Conservation (phyloP, 1,140 invertebrate genomes). For the Zaprionus kolodkinae region DNA sequence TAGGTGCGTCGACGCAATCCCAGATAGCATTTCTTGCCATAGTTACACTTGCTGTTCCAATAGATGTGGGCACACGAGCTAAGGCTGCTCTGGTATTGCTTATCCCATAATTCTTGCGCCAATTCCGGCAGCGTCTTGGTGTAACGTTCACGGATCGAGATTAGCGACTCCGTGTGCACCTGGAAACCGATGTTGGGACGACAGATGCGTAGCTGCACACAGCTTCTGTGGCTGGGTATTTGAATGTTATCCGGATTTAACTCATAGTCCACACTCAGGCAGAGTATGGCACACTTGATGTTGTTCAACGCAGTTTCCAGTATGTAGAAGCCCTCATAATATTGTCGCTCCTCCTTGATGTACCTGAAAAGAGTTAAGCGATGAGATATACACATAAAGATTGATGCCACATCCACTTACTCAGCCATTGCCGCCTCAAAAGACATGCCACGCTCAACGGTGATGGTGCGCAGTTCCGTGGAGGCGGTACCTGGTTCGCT, state of each 20-base stretch:
- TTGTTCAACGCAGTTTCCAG: not conserved
- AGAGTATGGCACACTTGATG: not conserved
- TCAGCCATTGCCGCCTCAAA: not conserved
- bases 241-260: not conserved
- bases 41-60: not conserved
- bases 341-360: slow-evolving; percentile 15
- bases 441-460: not conserved
- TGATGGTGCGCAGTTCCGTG: not conserved
- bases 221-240: not conserved
- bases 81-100: not conserved
- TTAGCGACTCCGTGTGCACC: not conserved
- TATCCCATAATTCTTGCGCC: not conserved
- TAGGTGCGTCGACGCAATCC: not conserved
- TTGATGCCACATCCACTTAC: not conserved
- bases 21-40: not conserved
- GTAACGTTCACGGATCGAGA: not conserved
- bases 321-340: slow-evolving; percentile 4
- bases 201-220: not conserved
- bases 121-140: not conserved
- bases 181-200: not conserved
- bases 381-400: not conserved
- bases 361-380: slow-evolving; percentile 2
- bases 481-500: no score
- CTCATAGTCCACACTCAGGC: not conserved
- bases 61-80: not conserved